Base-by-base conservation (phyloP, 1,140 invertebrate species). In the Oedothorax gibbosus region DNA sequence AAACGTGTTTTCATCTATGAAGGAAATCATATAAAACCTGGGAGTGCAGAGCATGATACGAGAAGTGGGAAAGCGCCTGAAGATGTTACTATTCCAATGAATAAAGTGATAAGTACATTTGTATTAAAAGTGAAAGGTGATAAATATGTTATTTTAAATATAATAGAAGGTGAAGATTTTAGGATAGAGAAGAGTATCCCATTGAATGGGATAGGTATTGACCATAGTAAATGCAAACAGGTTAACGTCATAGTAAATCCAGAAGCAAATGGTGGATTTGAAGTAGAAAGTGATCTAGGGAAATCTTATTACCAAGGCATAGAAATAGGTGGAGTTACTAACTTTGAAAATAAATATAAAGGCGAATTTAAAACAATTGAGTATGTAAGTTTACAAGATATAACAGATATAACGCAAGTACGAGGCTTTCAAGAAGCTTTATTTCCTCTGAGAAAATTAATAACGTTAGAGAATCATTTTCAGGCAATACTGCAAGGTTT, bases 401-500 rank as follows among this genome's bases (percentile, higher is more conserved):
- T 14, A 71, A 60, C 0, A 51, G 11, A 20, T 50, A 35, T 3
- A 20, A 14, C 53, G 7, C 15, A 21, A 71, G 20, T 5, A 69
- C 6, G 21, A n/a, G 15, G 15, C 15, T 68, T 53, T 20, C 6
- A 12, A 75, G 71, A 54, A 72, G 62, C 79, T 18, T 81, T 81
- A 69, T 81, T 20, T 81, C 64, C 64, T 69, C 62, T 81, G 15
- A 81, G 53, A 68, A 20, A n/a, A 60, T 81, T 69, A 60, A 81
- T 81, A 0, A 35, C 21, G 18, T 21, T n/a, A 81, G 79, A 69
- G n/a, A n/a, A 14, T 15, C 0, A 69, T 51, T 81, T 81, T 69
- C 65, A 81, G 20, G 65, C 49, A 69, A 50, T 68, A 71, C 20
- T 53, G 18, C 79, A n/a, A n/a, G n/a, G n/a, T n/a, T n/a, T n/a